These are phyloP conservation scores for Gymnobelideus leadbeateri DNA, from an alignment of 2,113 vertebrate genomes.

Conservation along the genomic window DNA sequence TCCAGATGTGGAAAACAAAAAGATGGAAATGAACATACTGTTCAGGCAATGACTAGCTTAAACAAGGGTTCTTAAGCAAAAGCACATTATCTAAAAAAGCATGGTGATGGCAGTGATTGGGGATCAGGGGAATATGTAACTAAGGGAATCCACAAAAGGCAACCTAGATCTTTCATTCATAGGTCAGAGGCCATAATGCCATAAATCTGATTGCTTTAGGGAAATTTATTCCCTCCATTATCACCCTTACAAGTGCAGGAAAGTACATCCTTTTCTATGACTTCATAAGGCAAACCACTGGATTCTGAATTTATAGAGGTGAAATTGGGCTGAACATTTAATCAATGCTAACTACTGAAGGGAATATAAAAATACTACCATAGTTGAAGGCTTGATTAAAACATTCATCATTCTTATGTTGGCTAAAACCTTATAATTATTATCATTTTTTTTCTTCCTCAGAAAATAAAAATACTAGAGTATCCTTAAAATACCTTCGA, in stretches of 20 bases:
- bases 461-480: background rate
- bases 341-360: background rate
- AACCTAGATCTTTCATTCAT: background rate
- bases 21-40: background rate
- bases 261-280: background rate
- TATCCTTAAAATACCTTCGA: constrained; percentile 7
- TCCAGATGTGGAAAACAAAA: background rate
- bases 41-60: background rate
- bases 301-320: background rate
- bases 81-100: background rate
- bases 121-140: background rate
- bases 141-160: background rate
- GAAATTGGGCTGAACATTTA: background rate
- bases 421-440: background rate
- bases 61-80: background rate
- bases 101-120: background rate
- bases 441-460: background rate
- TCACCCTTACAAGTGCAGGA: background rate
- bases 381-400: background rate
- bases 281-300: background rate
- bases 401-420: background rate
- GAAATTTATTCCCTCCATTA: background rate
- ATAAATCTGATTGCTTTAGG: background rate
- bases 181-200: background rate
- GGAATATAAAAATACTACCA: background rate